Evolutionary conservation across 2,113 vertebrate species (phyloP), one percentile per base, ranked within the genome.

Genomic region (Scomber colias): DNA sequence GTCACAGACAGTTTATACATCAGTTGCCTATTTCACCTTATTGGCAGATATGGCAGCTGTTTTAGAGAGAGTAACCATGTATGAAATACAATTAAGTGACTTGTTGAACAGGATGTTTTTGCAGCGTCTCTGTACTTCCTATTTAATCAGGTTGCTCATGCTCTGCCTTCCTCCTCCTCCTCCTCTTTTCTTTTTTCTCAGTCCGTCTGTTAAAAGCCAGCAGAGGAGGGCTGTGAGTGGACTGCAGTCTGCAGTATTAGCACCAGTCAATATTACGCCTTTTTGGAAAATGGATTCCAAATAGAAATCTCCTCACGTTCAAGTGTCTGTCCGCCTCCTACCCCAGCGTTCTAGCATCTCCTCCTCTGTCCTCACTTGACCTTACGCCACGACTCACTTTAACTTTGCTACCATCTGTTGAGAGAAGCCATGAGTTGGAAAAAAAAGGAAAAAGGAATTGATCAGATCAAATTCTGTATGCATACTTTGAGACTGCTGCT

Each of bases 261-360:
- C 68, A n/a, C 74, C 51, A 66, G 78, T 88, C 85, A 90, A 89
- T 89, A 82, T 85, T 62, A 50, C 14, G 67, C 53, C 80, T 87
- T 84, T 27, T 83, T 82, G 51, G 65, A 84, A 82, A 83, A 87
- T 85, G 65, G 64, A 86, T 89, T 81, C 60, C 21, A 67, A 89
- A 86, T 89, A 82, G 71, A 90, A 91, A 80, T 90, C 79, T 79
- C 87, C 84, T 87, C 86, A 88, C 62, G 69, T 83, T 89, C 59
- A 71, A 74, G 67, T 76, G 59, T 48, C 80, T 75, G 74, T 70
- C 66, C 14, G 15, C 71, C 76, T 82, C 60, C 59, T 71, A 55
- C 54, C 59, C 59, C 50, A 27, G 24, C 11, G 27, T 66, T 87
- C 69, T 63, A 60, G 76, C 49, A 54, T 66, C 76, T 71, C 48